A percentile compares a stretch with the other conserved stretches of the same genome.
Conservation (phyloP, 2,113 vertebrate genomes). For the Tragelaphus scriptus region DNA sequence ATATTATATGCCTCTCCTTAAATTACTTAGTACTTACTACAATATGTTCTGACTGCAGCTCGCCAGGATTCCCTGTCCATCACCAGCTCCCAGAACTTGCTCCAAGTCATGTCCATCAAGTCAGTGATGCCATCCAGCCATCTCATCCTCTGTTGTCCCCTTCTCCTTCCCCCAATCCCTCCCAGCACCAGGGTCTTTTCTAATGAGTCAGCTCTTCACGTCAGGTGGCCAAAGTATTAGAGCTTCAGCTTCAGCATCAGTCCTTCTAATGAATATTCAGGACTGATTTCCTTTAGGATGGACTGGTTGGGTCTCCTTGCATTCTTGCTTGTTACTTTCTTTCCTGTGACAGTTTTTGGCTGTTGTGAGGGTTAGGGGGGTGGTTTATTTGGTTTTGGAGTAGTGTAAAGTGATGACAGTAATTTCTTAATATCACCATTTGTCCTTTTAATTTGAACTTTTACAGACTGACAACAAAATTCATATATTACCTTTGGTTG, state of each 20-base stretch:
- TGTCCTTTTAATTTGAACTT: not conserved
- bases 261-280: not conserved
- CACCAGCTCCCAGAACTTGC: not conserved
- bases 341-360: not conserved
- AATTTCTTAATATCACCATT: not conserved
- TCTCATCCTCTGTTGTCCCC: not conserved
- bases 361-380: not conserved
- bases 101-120: not conserved
- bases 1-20: not conserved
- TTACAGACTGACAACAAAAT: not conserved
- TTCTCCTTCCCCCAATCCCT: not conserved
- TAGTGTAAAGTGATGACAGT: not conserved
- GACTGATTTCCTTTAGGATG: not conserved
- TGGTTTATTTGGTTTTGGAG: not conserved
- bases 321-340: not conserved
- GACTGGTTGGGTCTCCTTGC: not conserved
- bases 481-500: not conserved
- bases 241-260: not conserved
- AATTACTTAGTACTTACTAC: not conserved
- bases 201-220: not conserved
- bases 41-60: not conserved
- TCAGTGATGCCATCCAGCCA: not conserved
- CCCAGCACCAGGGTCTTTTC: not conserved
- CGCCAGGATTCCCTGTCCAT: not conserved
- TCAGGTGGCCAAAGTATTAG: not conserved